phyloP scores from a whole-genome alignment of 2,797 vertebrate genomes.

The Synanceia verrucosa region DNA sequence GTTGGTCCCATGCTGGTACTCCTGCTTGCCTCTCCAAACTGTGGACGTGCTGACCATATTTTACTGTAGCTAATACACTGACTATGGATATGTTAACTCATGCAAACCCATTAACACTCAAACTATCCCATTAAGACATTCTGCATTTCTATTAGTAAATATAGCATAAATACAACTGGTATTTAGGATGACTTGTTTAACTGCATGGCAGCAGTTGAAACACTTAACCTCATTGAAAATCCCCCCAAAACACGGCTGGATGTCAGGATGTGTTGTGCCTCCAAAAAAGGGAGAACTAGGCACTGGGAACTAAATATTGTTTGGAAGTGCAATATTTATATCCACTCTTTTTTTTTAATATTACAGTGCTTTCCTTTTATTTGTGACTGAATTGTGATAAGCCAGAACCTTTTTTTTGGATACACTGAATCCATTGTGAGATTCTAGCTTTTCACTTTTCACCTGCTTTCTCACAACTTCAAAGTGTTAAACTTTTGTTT shows the following conservation, averaged over 20 bases:
- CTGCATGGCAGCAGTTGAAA: not conserved
- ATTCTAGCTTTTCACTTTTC: slow-evolving; percentile 36
- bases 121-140: slow-evolving; percentile 9
- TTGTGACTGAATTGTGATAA: slow-evolving; percentile 43
- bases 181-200: slow-evolving; percentile 1
- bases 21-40: not conserved
- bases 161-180: slow-evolving; percentile 15
- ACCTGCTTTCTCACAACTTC: slow-evolving; percentile 47
- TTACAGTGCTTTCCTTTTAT: slow-evolving; percentile 62
- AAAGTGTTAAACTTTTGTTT: slow-evolving; percentile 35
- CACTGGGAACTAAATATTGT: slow-evolving; percentile 74
- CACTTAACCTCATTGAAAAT: slow-evolving; percentile 44
- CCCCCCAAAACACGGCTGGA: not conserved
- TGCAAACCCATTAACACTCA: not conserved
- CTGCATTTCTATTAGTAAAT: slow-evolving; percentile 8
- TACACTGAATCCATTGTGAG: slow-evolving; percentile 3
- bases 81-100: not conserved
- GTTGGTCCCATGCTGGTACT: not conserved
- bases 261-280: slow-evolving; percentile 50
- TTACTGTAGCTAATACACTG: not conserved
- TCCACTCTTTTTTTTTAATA: slow-evolving; percentile 54
- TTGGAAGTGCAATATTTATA: slow-evolving; percentile 88
- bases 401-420: slow-evolving; percentile 24
- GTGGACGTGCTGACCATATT: not conserved
- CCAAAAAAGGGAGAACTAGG: slow-evolving; percentile 68